Evolutionary conservation across 37 sponge, comb jelly and placozoan species (phyloP).

Genomic region (Eunapius fragilis): DNA sequence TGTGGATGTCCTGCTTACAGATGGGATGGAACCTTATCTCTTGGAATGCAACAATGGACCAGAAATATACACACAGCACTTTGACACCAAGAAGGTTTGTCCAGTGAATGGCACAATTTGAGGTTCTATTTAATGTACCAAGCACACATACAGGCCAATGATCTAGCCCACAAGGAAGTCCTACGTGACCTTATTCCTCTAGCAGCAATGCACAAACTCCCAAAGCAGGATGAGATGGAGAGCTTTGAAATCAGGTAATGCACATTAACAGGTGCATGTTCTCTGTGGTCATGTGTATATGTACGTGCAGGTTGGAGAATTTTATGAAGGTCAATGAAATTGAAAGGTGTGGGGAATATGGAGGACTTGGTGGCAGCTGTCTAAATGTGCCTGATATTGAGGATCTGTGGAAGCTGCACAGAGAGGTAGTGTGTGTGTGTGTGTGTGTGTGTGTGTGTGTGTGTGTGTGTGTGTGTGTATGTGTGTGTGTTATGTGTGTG

Average conservation of each 20-base stretch:
- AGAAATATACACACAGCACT: constrained; percentile 73
- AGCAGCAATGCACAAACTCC: constrained; percentile 21
- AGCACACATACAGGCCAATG: constrained; percentile 70
- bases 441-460: background rate
- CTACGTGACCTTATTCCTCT: constrained; percentile 81
- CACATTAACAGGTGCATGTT: too few species aligned
- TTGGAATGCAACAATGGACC: constrained; percentile 91
- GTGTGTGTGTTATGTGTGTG: background rate
- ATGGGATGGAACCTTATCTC: constrained; percentile 48
- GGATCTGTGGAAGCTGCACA: constrained; percentile 55
- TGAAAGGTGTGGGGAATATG: constrained; percentile 28
- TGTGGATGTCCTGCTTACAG: constrained; percentile 78
- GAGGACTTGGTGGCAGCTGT: constrained; percentile 68
- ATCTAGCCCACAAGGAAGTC: constrained; percentile 84
- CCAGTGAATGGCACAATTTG: too few species aligned
- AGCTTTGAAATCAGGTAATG: constrained; percentile 37
- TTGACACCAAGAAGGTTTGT: constrained; percentile 45
- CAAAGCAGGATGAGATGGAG: background rate
- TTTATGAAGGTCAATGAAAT: constrained; percentile 5
- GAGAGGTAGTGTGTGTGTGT: constrained; percentile 45
- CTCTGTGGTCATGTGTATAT: background rate
- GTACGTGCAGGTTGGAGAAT: constrained; percentile 17
- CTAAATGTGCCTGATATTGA: constrained; percentile 30
- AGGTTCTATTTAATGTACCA: too few species aligned
- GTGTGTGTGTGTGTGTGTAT: background rate